These are phyloP conservation scores for Thymallus thymallus DNA, from an alignment of 2,113 vertebrate genomes.

Conservation along the genomic window DNA sequence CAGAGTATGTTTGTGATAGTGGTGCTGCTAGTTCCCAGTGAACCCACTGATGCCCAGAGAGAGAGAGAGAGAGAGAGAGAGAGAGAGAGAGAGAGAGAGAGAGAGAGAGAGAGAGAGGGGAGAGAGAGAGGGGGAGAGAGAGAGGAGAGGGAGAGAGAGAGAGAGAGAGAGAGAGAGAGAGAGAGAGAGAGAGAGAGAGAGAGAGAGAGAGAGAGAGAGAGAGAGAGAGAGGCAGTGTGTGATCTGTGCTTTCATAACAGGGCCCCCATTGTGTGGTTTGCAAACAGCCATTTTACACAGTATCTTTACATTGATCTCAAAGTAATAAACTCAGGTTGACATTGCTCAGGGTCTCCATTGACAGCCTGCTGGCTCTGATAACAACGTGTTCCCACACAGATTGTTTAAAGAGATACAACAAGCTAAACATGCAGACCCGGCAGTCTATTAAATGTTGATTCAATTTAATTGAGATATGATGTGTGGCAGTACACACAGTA, in stretches of 20 bases:
- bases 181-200: no score
- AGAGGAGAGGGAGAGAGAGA: not conserved
- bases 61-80: not conserved
- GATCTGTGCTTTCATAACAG: not conserved
- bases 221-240: conserved; percentile 7
- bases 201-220: not conserved
- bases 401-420: conserved; percentile 47
- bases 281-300: conserved; percentile 52
- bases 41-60: conserved; percentile 28
- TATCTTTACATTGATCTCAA: conserved; percentile 63
- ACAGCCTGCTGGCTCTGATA: conserved; percentile 53
- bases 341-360: conserved; percentile 54
- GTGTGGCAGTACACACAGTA: conserved; percentile 35
- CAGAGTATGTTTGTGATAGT: conserved; percentile 23
- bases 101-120: not conserved
- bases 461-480: conserved; percentile 48
- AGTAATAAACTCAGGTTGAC: conserved; percentile 57
- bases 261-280: conserved; percentile 32
- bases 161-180: no score
- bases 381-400: conserved; percentile 49
- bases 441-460: conserved; percentile 54
- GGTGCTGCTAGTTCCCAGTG: conserved; percentile 46
- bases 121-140: not conserved
- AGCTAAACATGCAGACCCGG: not conserved
- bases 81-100: not conserved